Percentiles rank a stretch among this genome's conserved stretches.
phyloP scores from a whole-genome alignment of 2,113 vertebrate genomes.

The Procapra przewalskii region DNA sequence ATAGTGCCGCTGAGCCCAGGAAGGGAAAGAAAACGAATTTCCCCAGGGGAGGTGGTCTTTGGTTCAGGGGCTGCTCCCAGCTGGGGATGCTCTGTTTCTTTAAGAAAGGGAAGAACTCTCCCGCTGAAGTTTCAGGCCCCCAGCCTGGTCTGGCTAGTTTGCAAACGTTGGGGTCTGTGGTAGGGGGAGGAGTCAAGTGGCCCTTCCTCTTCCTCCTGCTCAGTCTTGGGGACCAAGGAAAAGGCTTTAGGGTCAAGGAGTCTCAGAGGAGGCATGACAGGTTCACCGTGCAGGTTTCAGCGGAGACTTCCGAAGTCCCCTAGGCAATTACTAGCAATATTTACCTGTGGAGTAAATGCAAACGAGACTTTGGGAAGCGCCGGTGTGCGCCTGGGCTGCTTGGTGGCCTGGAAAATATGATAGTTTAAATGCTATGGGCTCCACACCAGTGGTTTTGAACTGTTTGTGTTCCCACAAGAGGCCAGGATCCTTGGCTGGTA shows the following conservation, averaged over 20 bases:
- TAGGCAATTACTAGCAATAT: neutral
- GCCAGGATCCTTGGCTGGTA: fast-evolving
- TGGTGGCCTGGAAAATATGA: neutral
- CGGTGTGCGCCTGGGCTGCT: neutral
- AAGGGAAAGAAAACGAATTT: fast-evolving
- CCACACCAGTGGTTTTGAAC: neutral
- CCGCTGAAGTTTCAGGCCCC: neutral
- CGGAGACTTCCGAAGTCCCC: neutral
- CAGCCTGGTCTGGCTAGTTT: neutral
- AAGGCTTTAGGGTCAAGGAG: neutral
- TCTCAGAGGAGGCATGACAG: neutral
- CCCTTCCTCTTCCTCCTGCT: neutral
- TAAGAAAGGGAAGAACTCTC: neutral
- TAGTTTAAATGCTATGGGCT: neutral
- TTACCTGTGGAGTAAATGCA: neutral
- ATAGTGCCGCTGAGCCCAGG: neutral
- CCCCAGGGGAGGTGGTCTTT: neutral
- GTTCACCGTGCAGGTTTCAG: too few relatives aligned
- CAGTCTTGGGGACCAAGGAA: neutral
- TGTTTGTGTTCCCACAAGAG: fast-evolving
- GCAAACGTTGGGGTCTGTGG: neutral
- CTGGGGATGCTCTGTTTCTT: neutral
- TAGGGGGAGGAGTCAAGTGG: neutral
- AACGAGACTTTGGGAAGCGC: neutral
- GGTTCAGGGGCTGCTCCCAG: neutral